Base-by-base conservation (phyloP, 2,888 invertebrate species). In the Cryptocephalus primarius region DNA sequence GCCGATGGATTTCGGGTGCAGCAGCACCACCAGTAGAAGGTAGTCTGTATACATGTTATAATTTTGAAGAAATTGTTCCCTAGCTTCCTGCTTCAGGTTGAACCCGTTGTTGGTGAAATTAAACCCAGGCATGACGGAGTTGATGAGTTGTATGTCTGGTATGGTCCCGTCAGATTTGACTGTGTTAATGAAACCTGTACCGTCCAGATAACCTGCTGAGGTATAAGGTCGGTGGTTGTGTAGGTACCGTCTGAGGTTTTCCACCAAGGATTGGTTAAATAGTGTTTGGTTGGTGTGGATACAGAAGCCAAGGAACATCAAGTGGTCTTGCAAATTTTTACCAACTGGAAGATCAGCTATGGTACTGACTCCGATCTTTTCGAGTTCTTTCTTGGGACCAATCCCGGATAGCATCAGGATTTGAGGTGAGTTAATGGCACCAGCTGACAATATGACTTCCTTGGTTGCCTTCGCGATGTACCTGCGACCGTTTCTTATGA, bases 381-480 rank as follows among this genome's bases (percentile, higher is more conserved):
- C 2, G 8, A 43, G 31, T 11, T 36, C 43, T 10, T 36, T 11
- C 31, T 38, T 13, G 9, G 43, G 43, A 6, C 43, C 43, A 10
- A 43, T 44, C 14, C 43, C 92, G 0, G 90, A 90, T 1, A 92
- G 69, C 88, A 91, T 88, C 46, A 93, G 71, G 44, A 93, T 69
- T 61, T 92, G 91, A 0, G 51, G 51, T 8, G 48, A 40, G 32
- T 91, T 91, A 33, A 93, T 85, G 1, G 91, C 82, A 0, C 93
- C 92, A 0, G 88, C 90, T n/a, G 88, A 82, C 33, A 93, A 63
- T 40, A 92, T 85, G 0, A 93, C 78, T 65, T 88, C 88, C 57
- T 84, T 83, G 43, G 76, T 76, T 0, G 88, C 88, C 45, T 76
- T 72, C 1, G 82, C 80, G 0, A 77, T 72, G 58, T 79, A 79